A percentile compares a stretch with the other conserved stretches of the same genome.
These are phyloP conservation scores for Argyresthia goedartella DNA, from an alignment of 2,888 invertebrate species.

Conservation along the genomic window DNA sequence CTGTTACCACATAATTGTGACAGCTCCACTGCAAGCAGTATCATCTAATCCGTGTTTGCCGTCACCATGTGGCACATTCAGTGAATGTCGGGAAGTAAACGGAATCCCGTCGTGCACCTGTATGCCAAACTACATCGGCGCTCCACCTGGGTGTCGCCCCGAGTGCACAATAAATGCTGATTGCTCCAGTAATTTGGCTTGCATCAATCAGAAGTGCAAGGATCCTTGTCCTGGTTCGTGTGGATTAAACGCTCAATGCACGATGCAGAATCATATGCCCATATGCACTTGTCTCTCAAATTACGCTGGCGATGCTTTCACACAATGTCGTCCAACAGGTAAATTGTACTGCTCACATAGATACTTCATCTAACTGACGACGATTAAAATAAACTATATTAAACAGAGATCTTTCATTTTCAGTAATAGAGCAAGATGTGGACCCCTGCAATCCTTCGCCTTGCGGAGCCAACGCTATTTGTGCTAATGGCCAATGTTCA, in stretches of 20 bases:
- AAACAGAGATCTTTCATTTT: constrained; percentile 14
- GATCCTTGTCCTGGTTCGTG: constrained; percentile 89
- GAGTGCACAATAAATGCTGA: constrained; percentile 81
- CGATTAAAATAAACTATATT: background rate
- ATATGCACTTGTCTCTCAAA: constrained; percentile 79
- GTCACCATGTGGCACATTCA: constrained; percentile 77
- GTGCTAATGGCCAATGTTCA: constrained; percentile 70
- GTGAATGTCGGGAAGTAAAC: constrained; percentile 73
- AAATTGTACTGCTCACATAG: constrained; percentile 17
- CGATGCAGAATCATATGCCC: constrained; percentile 79
- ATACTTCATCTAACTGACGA: too few relatives aligned
- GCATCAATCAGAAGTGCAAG: constrained; percentile 80
- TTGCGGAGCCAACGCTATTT: constrained; percentile 75
- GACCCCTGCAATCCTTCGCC: constrained; percentile 76
- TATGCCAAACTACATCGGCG: constrained; percentile 74
- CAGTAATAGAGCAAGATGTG: constrained; percentile 36
- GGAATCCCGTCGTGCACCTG: constrained; percentile 76
- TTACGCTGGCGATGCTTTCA: constrained; percentile 82
- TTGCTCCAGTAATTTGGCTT: constrained; percentile 81
- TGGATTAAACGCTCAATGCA: constrained; percentile 74
- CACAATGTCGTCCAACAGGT: constrained; percentile 69
- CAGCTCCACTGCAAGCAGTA: constrained; percentile 23
- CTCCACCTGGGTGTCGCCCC: constrained; percentile 78
- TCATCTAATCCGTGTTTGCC: constrained; percentile 71
- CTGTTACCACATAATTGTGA: constrained; percentile 51